Evolutionary conservation across 2,888 invertebrate genomes (phyloP).

Genomic region (Dicyrtomina minuta): DNA sequence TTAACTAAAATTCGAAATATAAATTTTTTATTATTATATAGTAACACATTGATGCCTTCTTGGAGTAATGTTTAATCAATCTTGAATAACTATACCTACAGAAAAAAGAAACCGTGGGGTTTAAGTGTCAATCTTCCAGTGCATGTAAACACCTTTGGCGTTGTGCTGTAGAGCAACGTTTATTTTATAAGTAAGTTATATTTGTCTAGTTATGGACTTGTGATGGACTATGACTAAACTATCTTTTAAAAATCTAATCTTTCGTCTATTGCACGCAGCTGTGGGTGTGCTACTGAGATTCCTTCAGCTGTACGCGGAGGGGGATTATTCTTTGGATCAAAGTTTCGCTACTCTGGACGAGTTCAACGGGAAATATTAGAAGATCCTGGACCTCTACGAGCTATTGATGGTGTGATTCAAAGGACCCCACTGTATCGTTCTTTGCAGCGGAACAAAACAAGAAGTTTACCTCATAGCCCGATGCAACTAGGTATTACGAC

Average conservation of each 20-base stretch:
- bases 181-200: conserved; percentile 89
- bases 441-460: conserved; percentile 48
- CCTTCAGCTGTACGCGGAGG: conserved; percentile 51
- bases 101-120: conserved; percentile 82
- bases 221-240: no score
- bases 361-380: conserved; percentile 89
- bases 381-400: conserved; percentile 65
- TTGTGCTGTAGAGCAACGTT: conserved; percentile 95
- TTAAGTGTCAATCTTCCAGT: conserved; percentile 88
- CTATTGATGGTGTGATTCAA: conserved; percentile 62
- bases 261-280: conserved; percentile 34
- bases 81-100: not conserved
- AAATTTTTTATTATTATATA: not conserved
- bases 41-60: not conserved
- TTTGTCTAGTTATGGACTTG: conserved; percentile 16
- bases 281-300: conserved; percentile 51
- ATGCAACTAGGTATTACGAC: conserved; percentile 40
- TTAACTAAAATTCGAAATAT: conserved; percentile 3
- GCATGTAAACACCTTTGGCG: conserved; percentile 96
- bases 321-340: conserved; percentile 67
- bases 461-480: conserved; percentile 52
- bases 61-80: not conserved
- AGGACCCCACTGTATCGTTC: conserved; percentile 54
- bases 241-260: not conserved
- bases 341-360: conserved; percentile 88